Percentiles rank a stretch among this genome's conserved stretches.
These are phyloP conservation scores for Crocuta crocuta DNA, from an alignment of 2,113 vertebrate species.

Conservation along the genomic window DNA sequence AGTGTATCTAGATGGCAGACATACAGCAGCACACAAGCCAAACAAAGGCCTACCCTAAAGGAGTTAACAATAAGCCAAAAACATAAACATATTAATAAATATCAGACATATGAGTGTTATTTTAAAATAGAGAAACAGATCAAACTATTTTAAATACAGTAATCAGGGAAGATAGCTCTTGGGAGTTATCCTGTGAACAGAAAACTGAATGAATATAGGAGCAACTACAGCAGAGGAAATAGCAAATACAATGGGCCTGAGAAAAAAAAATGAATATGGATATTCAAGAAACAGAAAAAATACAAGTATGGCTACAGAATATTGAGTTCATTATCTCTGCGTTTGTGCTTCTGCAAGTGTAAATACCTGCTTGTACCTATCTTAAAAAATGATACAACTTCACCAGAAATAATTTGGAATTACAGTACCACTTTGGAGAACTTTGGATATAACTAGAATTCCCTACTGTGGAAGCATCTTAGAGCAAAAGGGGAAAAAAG, in stretches of 20 bases:
- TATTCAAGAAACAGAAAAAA: neutral
- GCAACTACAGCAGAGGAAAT: neutral
- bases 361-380: neutral
- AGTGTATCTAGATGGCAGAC: neutral
- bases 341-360: neutral
- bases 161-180: neutral
- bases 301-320: neutral
- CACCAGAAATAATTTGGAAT: neutral
- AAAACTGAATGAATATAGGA: neutral
- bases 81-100: neutral
- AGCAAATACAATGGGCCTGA: neutral
- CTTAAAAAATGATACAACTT: neutral
- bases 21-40: neutral
- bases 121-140: neutral
- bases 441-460: neutral
- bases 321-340: neutral
- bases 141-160: neutral
- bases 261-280: neutral
- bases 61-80: neutral
- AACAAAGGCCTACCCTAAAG: neutral
- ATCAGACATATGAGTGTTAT: neutral
- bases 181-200: neutral
- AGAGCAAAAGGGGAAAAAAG: neutral
- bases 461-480: neutral
- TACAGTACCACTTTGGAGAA: neutral